These are phyloP conservation scores for Clinocottus analis DNA, from an alignment of 2,113 vertebrate genomes.

Conservation along the genomic window DNA sequence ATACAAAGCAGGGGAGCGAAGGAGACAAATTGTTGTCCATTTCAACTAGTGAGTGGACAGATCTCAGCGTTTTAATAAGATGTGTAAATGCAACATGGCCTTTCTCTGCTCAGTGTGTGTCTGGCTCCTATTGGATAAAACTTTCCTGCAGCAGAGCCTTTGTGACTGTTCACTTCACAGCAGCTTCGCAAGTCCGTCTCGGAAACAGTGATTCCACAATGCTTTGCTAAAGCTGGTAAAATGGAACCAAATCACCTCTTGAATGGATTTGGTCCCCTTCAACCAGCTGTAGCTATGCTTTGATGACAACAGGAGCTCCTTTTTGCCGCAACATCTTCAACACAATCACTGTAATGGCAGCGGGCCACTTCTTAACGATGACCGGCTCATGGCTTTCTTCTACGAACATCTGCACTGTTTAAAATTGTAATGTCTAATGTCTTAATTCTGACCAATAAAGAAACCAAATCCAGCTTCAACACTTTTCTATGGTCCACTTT, in stretches of 20 bases:
- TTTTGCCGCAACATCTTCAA: constrained; percentile 42
- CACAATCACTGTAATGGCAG: constrained; percentile 44
- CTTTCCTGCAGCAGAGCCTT: neutral
- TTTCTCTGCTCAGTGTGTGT: constrained; percentile 11
- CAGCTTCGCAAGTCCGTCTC: constrained; percentile 12
- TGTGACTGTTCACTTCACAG: constrained; percentile 15
- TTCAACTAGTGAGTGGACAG: neutral
- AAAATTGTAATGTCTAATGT: constrained; percentile 59
- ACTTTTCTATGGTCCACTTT: constrained; percentile 67
- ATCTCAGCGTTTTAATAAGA: constrained; percentile 27
- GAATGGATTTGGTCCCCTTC: constrained; percentile 99
- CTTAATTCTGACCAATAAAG: constrained; percentile 69
- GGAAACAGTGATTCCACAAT: constrained; percentile 82
- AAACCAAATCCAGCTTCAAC: constrained; percentile 44
- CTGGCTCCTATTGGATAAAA: constrained; percentile 1
- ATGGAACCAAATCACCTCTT: constrained; percentile 99
- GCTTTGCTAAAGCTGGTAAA: constrained; percentile 99
- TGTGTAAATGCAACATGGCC: constrained; percentile 28
- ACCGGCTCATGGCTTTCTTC: constrained; percentile 34
- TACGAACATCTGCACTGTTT: constrained; percentile 33
- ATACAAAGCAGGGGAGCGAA: no score
- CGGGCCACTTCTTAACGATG: constrained; percentile 25
- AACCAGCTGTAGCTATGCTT: constrained; percentile 99
- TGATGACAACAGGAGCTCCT: constrained; percentile 85
- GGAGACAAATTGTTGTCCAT: neutral